Evolutionary conservation across 2,113 vertebrate genomes (phyloP).

Genomic region (Lucifuga dentata): DNA sequence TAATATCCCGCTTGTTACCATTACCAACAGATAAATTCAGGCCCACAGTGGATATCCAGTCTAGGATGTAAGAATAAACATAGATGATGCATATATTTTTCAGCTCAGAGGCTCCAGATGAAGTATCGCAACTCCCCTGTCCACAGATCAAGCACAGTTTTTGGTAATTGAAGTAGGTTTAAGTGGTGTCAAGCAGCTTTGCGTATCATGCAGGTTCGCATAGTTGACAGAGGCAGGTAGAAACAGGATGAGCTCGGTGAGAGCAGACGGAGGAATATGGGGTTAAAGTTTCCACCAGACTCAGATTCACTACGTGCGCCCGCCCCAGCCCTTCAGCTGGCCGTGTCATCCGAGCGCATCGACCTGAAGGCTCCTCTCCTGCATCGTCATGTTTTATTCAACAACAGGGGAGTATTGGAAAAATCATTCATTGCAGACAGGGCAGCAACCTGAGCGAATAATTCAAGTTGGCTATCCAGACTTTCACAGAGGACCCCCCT

Average conservation of each 20-base stretch:
- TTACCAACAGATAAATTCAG: no score
- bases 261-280: constrained; percentile 27
- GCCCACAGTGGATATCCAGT: no score
- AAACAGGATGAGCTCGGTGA: neutral
- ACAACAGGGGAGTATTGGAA: constrained; percentile 82
- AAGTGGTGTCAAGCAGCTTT: neutral
- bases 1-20: no score
- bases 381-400: constrained; percentile 89
- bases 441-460: constrained; percentile 69
- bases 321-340: constrained; percentile 63
- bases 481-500: constrained; percentile 64
- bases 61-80: no score
- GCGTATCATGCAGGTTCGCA: neutral
- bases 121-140: no score
- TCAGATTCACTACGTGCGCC: constrained; percentile 71
- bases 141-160: no score
- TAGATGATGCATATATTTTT: constrained; percentile 2
- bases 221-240: constrained; percentile 1
- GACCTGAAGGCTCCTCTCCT: constrained; percentile 75
- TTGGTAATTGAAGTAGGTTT: neutral
- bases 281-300: constrained; percentile 67
- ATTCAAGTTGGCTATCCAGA: constrained; percentile 44
- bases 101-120: no score
- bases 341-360: constrained; percentile 81
- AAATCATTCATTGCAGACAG: constrained; percentile 65